Percentiles rank a stretch among this genome's conserved stretches.
These are phyloP conservation scores for Poeciliopsis occidentalis DNA, from an alignment of 2,113 vertebrate species.

Conservation along the genomic window DNA sequence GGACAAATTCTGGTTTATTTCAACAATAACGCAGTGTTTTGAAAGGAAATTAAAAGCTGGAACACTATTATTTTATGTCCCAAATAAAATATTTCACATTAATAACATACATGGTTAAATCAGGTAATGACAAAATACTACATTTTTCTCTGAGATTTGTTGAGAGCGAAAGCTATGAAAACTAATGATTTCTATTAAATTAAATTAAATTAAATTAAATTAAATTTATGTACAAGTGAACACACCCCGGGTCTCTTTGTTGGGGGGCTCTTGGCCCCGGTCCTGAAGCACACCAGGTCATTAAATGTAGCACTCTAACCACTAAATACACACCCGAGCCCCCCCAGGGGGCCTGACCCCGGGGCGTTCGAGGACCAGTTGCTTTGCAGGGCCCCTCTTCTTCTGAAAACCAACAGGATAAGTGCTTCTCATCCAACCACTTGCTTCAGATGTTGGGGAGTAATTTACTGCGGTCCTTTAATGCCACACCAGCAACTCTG, in stretches of 20 bases:
- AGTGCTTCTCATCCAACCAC: conserved; percentile 36
- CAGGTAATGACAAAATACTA: no score
- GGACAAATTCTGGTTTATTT: not conserved
- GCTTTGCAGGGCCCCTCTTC: conserved; percentile 34
- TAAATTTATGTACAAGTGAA: not conserved
- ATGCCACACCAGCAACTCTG: conserved; percentile 36
- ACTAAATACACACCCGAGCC: conserved; percentile 46
- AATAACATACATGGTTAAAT: no score
- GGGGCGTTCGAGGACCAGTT: conserved; percentile 58
- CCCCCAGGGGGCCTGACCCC: conserved; percentile 39
- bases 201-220: no score
- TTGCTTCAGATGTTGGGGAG: conserved; percentile 56
- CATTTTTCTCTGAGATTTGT: no score
- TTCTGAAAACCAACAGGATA: conserved; percentile 20
- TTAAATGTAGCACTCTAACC: conserved; percentile 33
- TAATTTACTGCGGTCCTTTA: conserved; percentile 35
- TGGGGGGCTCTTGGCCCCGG: conserved; percentile 13
- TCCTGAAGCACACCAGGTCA: conserved; percentile 15
- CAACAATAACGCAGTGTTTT: not conserved
- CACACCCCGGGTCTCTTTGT: not conserved
- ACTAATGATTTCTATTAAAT: not conserved
- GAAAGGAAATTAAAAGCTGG: not conserved
- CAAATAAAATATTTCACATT: not conserved
- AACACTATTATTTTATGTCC: not conserved
- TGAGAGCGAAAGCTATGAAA: no score